Base-by-base conservation (phyloP, 2,797 vertebrate genomes). In the Knipowitschia caucasica region DNA sequence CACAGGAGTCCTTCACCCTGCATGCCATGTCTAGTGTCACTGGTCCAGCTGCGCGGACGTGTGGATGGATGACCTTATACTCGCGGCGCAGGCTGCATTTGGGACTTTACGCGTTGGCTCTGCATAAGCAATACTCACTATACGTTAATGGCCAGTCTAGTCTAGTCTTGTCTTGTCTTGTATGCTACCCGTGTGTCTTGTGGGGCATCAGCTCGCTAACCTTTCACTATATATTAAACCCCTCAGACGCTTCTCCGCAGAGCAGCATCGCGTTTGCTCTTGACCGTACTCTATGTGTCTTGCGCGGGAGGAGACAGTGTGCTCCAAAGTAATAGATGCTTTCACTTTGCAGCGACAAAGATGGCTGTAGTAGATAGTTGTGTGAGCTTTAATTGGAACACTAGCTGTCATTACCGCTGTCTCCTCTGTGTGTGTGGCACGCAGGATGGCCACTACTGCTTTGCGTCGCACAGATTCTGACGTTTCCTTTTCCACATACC, bases 351-450 rank as follows among this genome's bases (percentile, higher is more conserved):
- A 20, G 7, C 20, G 50, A 59, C 24, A 55, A 47, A 49, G 5
- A 59, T 18, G 40, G 47, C 62, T 50, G 56, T 57, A 33, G 17
- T 34, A 53, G 52, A 54, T 57, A 33, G 17, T 34, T 55, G 52
- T 53, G 52, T 30, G 60, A 49, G 26, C 43, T 67, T 72, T 69
- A 73, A 64, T 68, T 67, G 64, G 69, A 65, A 50, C 59, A 61
- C 73, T 73, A 77, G 71, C 71, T 52, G 60, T 57, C 69, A 54
- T 62, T 50, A 42, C 8, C 4, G 40, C 61, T 57, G 1, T 57
- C 38, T 54, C 40, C 38, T 34, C 53, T 52, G 25, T 18, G 11
- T 47, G 44, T 31, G 44, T 49, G 46, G 33, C 31, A n/a, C 38
- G 33, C 43, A 12, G 53, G 40, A 52, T 34, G n/a, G 51, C 40